A percentile compares a stretch with the other conserved stretches of the same genome.
Conservation (phyloP, 2,113 vertebrate genomes). For the Myotis lucifugus region DNA sequence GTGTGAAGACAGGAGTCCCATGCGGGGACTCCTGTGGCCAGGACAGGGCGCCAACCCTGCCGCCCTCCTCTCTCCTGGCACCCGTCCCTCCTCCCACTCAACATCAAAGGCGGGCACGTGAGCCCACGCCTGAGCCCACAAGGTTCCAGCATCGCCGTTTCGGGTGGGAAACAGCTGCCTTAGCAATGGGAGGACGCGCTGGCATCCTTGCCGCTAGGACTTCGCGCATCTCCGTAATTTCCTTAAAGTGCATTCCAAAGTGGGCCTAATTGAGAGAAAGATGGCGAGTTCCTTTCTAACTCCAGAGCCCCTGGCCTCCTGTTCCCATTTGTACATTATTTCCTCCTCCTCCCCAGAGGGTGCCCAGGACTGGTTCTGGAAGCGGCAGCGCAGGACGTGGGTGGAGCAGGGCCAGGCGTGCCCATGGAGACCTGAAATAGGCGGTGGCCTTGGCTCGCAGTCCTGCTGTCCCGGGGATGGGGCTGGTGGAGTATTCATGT, state of each 20-base stretch:
- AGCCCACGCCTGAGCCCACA: rapidly evolving
- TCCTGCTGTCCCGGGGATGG: neutral
- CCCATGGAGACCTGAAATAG: neutral
- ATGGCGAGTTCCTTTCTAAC: neutral
- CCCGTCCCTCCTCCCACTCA: neutral
- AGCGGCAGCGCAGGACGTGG: rapidly evolving
- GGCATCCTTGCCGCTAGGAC: neutral
- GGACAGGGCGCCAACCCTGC: neutral
- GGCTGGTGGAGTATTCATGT: neutral
- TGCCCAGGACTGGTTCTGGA: neutral
- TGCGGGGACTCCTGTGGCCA: neutral
- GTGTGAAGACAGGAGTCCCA: too few relatives aligned
- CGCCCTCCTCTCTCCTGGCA: neutral
- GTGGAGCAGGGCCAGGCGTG: rapidly evolving
- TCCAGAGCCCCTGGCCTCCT: neutral
- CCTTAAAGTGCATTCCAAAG: neutral
- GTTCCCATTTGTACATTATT: neutral
- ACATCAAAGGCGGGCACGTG: neutral
- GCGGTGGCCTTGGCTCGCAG: neutral
- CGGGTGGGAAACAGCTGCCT: rapidly evolving
- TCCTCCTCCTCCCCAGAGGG: neutral
- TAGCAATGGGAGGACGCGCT: rapidly evolving
- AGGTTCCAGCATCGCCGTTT: rapidly evolving
- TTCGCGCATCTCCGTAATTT: rapidly evolving
- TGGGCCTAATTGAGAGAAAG: neutral